Conservation (phyloP, 2,797 vertebrate species). For the Sebastes matsubarae region DNA sequence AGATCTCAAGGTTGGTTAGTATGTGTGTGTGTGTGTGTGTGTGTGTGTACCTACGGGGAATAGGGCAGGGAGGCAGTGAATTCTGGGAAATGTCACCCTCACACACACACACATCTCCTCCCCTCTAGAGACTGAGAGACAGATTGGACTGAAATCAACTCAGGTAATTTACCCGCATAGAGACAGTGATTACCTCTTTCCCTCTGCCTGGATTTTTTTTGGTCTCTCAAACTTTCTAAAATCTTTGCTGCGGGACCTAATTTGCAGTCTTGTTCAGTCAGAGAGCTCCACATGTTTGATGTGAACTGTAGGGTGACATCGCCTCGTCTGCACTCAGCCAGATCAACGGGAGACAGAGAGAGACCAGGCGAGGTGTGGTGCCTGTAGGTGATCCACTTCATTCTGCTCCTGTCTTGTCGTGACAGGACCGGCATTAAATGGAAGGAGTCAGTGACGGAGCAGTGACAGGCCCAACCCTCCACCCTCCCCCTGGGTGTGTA, state of each 20-base stretch:
- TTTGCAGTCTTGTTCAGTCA: conserved; percentile 42
- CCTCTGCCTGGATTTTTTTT: background rate
- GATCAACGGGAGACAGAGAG: conserved; percentile 61
- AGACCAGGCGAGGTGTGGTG: conserved; percentile 87
- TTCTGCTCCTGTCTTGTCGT: conserved; percentile 92
- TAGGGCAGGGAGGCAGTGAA: conserved; percentile 6
- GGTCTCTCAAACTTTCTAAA: conserved; percentile 18
- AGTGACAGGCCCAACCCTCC: conserved; percentile 89
- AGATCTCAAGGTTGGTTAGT: no score
- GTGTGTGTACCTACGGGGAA: conserved; percentile 17
- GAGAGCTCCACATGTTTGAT: conserved; percentile 39
- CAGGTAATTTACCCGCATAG: conserved; percentile 73
- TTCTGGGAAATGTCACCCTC: conserved; percentile 55
- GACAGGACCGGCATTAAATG: conserved; percentile 92
- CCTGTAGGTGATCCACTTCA: conserved; percentile 89
- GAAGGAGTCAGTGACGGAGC: conserved; percentile 86
- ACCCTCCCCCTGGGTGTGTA: conserved; percentile 37
- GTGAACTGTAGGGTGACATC: conserved; percentile 62
- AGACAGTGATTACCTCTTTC: conserved; percentile 70
- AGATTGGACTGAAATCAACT: conserved; percentile 80
- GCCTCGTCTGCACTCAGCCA: conserved; percentile 51
- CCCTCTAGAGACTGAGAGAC: conserved; percentile 64
- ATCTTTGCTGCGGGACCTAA: conserved; percentile 19
- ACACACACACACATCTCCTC: conserved; percentile 24
- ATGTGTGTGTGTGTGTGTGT: conserved; percentile 8